Conservation (phyloP, 92 coral and sea anemone genomes). For the Porites divaricata region DNA sequence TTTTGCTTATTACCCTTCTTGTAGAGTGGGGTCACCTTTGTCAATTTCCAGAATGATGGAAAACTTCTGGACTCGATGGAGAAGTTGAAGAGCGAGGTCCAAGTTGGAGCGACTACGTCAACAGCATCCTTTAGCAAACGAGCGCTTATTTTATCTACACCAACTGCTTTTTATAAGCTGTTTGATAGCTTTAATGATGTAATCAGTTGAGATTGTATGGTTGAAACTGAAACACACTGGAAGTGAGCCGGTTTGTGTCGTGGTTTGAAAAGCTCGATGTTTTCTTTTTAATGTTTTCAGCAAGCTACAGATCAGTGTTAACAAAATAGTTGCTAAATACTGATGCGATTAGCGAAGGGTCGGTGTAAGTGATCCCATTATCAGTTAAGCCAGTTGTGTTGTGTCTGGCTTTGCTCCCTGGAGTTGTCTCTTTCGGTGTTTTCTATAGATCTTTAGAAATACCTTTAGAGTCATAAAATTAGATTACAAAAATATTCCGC, state of each 20-base stretch:
- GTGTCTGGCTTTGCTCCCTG: slow-evolving; percentile 6
- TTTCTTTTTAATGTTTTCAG: slow-evolving; percentile 9
- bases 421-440: slow-evolving; percentile 34
- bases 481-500: slow-evolving; percentile 45
- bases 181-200: slow-evolving; percentile 29
- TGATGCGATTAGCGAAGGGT: not conserved
- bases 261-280: not conserved
- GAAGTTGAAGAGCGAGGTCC: not conserved
- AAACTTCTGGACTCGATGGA: slow-evolving; percentile 30
- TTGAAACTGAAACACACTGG: slow-evolving; percentile 36
- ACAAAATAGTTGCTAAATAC: slow-evolving; percentile 5
- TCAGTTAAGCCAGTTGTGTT: not conserved
- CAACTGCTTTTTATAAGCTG: slow-evolving; percentile 28
- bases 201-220: slow-evolving; percentile 19
- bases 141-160: slow-evolving; percentile 29
- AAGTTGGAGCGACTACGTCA: not conserved
- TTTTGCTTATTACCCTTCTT: slow-evolving; percentile 40
- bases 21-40: slow-evolving; percentile 6
- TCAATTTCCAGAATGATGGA: slow-evolving; percentile 31
- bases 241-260: not conserved
- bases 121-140: slow-evolving; percentile 29
- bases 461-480: slow-evolving; percentile 41
- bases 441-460: slow-evolving; percentile 18
- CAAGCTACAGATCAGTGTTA: slow-evolving; percentile 16
- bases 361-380: slow-evolving; percentile 9